A percentile compares a stretch with the other conserved stretches of the same genome.
phyloP scores from a whole-genome alignment of 2,888 invertebrate species.

The Andrena praecox region DNA sequence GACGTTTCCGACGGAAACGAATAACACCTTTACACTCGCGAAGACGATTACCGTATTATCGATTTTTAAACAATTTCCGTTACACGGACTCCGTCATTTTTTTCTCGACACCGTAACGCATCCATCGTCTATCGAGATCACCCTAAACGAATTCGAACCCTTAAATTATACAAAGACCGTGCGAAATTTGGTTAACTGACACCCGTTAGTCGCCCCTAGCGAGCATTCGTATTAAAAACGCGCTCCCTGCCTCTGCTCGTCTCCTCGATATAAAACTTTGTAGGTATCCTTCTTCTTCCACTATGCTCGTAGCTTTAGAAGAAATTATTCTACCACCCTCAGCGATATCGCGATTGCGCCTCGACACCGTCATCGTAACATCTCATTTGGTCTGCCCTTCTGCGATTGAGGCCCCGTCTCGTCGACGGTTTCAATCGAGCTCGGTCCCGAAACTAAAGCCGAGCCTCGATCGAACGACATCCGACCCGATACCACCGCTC shows the following conservation, averaged over 20 bases:
- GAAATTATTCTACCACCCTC: slow-evolving; percentile 9
- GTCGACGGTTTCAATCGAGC: not conserved
- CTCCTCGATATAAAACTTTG: slow-evolving; percentile 44
- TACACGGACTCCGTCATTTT: slow-evolving; percentile 39
- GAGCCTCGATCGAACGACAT: not conserved
- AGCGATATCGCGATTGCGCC: not conserved
- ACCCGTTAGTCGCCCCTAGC: slow-evolving; percentile 59
- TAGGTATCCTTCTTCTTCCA: not conserved
- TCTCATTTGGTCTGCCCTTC: not conserved
- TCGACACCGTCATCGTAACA: not conserved
- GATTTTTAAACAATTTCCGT: slow-evolving; percentile 41
- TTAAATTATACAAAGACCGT: slow-evolving; percentile 63
- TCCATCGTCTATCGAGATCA: not conserved
- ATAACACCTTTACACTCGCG: slow-evolving; percentile 48
- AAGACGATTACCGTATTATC: slow-evolving; percentile 54
- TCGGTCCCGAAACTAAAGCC: not conserved
- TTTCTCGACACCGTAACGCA: not conserved
- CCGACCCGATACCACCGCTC: not conserved
- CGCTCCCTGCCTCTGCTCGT: slow-evolving; percentile 11
- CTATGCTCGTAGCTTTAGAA: not conserved
- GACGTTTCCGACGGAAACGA: slow-evolving; percentile 56
- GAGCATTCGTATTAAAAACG: slow-evolving; percentile 64
- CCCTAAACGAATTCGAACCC: slow-evolving; percentile 21
- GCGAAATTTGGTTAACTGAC: slow-evolving; percentile 57
- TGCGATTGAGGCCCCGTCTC: not conserved